A percentile compares a stretch with the other conserved stretches of the same genome.
Evolutionary conservation across 2,113 vertebrate genomes (phyloP).

Genomic region (Dicaeum eximium): DNA sequence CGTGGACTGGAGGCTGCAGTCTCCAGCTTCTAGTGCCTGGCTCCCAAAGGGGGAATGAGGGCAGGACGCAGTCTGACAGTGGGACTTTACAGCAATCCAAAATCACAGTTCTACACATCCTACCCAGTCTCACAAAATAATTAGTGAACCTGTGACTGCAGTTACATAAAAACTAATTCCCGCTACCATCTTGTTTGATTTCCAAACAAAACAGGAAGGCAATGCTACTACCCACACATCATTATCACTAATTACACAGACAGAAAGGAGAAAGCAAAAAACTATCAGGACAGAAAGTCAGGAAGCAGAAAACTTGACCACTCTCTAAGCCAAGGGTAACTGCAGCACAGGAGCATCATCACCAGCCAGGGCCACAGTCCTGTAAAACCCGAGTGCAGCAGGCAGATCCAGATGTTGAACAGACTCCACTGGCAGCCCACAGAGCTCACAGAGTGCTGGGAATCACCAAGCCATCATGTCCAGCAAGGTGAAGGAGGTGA

Average conservation of each 20-base stretch:
- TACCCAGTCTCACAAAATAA: not conserved
- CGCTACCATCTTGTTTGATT: not conserved
- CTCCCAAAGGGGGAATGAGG: not conserved
- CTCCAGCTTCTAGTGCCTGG: not conserved
- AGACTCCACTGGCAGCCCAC: not conserved
- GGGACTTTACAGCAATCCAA: not conserved
- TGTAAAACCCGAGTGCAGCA: not conserved
- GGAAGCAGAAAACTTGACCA: not conserved
- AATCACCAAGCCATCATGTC: not conserved
- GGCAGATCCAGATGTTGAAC: not conserved
- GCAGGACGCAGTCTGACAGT: not conserved
- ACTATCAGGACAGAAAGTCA: not conserved
- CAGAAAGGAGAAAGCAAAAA: not conserved
- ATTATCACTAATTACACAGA: not conserved
- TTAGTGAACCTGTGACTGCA: not conserved
- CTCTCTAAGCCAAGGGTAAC: not conserved
- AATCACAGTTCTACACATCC: not conserved
- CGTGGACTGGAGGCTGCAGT: not conserved
- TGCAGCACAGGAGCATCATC: not conserved
- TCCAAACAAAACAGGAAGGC: not conserved
- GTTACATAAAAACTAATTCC: not conserved
- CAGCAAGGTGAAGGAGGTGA: not conserved
- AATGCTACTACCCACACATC: not conserved
- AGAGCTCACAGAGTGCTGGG: fast-evolving
- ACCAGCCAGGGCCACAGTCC: not conserved